Evolutionary conservation across 2,888 invertebrate species (phyloP), one percentile per base, ranked within the genome.

Genomic region (Trichopria drosophilae): DNA sequence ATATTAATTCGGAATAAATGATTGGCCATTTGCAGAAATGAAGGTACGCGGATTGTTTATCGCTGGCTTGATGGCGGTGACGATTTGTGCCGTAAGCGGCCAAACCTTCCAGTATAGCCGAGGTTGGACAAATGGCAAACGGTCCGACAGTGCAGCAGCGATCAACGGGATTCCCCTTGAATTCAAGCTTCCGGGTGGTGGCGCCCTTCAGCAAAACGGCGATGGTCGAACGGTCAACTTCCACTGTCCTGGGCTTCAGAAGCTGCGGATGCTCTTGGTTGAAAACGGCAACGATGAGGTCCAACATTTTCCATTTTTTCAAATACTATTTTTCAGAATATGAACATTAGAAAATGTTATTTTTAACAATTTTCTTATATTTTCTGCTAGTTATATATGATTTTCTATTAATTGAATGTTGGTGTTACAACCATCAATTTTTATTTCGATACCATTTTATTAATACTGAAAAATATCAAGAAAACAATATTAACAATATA

Each of bases 101-200:
- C 88, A 88, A 75, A 87, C 86, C 5, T 88, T 87, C 77, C 87
- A 88, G 66, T 88, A 88, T 73, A 88, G 87, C 29, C 77, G 84
- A 1, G 88, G 88, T 4, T 88, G 88, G 88, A 87, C 85, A 55
- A 87, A 86, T 65, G 88, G 88, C 16, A 86, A 86, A 64, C 75
- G 85, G 1, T 63, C 69, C n/a, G 60, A 50, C 18, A 24, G 43
- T 22, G 24, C n/a, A 44, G 24, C 29, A 9, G 24, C 31, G 24
- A 23, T 40, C 12, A 16, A 26, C 4, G 9, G 28, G 10, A 10
- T 43, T 13, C n/a, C n/a, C n/a, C 2, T 31, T 9, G 32, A 23
- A 10, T 43, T 15, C 6, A 23, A 22, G 13, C 3, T 19, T 5
- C 32, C 19, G 44, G n/a, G n/a, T n/a, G n/a, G n/a, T n/a, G n/a